phyloP scores from a whole-genome alignment of 2,888 invertebrate species.

The Ophioninae sp. region DNA sequence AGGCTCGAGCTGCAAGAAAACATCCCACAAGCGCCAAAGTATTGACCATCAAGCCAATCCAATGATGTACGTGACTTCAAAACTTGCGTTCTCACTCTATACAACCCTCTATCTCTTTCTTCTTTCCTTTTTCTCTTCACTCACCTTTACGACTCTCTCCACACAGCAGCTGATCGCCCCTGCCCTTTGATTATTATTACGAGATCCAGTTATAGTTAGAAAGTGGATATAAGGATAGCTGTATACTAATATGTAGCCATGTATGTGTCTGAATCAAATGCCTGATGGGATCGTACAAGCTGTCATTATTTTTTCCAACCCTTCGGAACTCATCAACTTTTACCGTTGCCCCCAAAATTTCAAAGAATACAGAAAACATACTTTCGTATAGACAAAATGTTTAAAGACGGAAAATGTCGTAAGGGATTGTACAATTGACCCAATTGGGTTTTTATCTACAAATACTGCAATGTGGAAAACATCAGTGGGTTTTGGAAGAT shows the following conservation, averaged over 20 bases:
- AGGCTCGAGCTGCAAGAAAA: conserved; percentile 19
- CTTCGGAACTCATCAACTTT: conserved; percentile 15
- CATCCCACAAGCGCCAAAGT: conserved; percentile 43
- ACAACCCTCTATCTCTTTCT: conserved; percentile 19
- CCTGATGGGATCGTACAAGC: conserved; percentile 58
- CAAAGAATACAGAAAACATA: background rate
- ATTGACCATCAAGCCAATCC: conserved; percentile 58
- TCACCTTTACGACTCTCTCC: background rate
- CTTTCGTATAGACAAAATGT: background rate
- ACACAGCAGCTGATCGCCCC: conserved; percentile 59
- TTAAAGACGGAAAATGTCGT: too few relatives aligned
- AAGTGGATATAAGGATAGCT: background rate
- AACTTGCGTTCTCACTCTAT: conserved; percentile 58
- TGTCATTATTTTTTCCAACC: conserved; percentile 29
- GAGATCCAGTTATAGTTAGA: conserved; percentile 62
- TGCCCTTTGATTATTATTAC: conserved; percentile 61
- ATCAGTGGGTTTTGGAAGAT: too few relatives aligned
- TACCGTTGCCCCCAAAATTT: background rate
- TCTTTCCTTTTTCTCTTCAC: background rate
- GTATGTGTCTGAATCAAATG: conserved; percentile 30
- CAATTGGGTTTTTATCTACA: too few relatives aligned
- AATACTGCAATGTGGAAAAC: too few relatives aligned
- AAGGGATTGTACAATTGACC: too few relatives aligned
- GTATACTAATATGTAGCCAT: too few relatives aligned
- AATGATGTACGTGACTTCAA: conserved; percentile 67